Evolutionary conservation across 2,888 invertebrate genomes (phyloP).

Genomic region (Bugula neritina): DNA sequence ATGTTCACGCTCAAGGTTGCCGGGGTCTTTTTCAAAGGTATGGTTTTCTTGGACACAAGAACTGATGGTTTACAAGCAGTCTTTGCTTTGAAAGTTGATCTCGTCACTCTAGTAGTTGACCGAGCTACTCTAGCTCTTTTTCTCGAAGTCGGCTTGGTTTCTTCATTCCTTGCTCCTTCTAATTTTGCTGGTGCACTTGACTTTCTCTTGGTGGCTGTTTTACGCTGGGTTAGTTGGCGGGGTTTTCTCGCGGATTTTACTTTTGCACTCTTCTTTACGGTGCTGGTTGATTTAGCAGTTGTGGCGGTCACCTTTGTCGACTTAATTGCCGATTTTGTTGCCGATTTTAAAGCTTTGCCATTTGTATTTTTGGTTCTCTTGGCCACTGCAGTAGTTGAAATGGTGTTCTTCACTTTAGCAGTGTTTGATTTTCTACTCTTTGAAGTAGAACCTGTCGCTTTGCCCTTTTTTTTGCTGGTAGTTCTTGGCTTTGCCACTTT

Average conservation of each 20-base stretch:
- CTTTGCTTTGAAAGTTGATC: not conserved
- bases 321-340: too few relatives aligned
- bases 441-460: too few relatives aligned
- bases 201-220: not conserved
- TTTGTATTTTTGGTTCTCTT: too few relatives aligned
- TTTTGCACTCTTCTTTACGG: not conserved
- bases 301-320: not conserved
- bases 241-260: not conserved
- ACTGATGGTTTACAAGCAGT: not conserved
- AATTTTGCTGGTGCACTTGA: not conserved
- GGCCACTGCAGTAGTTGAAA: too few relatives aligned
- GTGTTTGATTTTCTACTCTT: too few relatives aligned
- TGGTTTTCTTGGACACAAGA: not conserved
- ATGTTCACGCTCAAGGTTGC: not conserved
- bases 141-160: not conserved
- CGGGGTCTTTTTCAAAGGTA: not conserved
- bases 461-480: too few relatives aligned
- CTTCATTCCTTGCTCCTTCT: not conserved
- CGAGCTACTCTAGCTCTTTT: not conserved
- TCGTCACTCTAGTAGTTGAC: not conserved
- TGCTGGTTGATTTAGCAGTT: not conserved
- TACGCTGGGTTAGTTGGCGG: not conserved
- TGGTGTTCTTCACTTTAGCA: too few relatives aligned
- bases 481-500: too few relatives aligned
- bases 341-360: too few relatives aligned